phyloP scores from a whole-genome alignment of 2,113 vertebrate species.

The Cheilinus undulatus region DNA sequence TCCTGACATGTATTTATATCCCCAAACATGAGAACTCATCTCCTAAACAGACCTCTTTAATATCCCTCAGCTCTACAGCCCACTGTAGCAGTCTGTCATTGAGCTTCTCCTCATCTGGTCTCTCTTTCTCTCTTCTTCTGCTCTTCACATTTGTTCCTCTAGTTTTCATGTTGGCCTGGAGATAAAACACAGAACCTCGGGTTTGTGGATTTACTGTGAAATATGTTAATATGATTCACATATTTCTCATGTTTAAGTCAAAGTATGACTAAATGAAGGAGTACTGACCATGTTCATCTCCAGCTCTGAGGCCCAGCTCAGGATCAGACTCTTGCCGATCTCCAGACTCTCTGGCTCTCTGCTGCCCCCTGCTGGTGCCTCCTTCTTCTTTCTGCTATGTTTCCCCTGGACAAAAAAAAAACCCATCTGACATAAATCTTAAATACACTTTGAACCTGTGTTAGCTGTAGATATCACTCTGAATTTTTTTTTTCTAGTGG shows the following conservation, averaged over 20 bases:
- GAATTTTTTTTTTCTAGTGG: too few relatives aligned
- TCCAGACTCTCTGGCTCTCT: background rate
- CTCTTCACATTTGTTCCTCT: too few relatives aligned
- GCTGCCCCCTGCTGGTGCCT: background rate
- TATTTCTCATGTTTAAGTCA: too few relatives aligned
- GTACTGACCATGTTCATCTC: conserved; percentile 9
- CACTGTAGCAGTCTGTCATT: conserved; percentile 8
- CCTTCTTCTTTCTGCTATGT: background rate
- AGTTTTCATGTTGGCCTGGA: background rate
- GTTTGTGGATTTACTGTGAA: too few relatives aligned
- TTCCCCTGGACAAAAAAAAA: background rate
- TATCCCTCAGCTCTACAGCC: conserved; percentile 3
- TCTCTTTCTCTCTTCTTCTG: background rate
- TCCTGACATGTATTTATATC: too few relatives aligned
- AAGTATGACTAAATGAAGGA: background rate
- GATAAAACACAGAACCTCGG: too few relatives aligned
- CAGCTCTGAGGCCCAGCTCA: background rate
- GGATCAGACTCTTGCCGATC: conserved; percentile 13
- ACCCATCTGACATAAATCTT: too few relatives aligned
- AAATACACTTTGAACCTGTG: too few relatives aligned
- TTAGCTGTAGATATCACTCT: too few relatives aligned
- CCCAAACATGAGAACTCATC: too few relatives aligned
- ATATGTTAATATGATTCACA: too few relatives aligned
- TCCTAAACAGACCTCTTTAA: conserved; percentile 2
- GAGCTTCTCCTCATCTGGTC: background rate